Base-by-base conservation (phyloP, 2,113 vertebrate genomes). In the zebrafish (Danio rerio) region DNA sequence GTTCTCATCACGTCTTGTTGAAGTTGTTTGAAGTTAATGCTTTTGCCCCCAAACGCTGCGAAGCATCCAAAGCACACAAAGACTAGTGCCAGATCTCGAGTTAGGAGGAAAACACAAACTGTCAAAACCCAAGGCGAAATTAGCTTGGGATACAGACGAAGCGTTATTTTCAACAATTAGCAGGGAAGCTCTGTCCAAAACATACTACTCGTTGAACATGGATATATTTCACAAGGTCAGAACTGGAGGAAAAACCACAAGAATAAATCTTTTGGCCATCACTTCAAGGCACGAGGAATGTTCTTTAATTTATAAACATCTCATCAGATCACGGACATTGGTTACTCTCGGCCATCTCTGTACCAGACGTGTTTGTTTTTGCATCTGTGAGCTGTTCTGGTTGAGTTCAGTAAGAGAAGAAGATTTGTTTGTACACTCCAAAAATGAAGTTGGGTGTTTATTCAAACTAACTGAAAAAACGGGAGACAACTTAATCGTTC, bases 361-460 rank as follows among this genome's bases (percentile, higher is more conserved):
- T 72, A 85, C 74, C 83, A 79, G 9, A 80, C 20, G 13, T 65
- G 62, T 82, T 74, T 84, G 83, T 80, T 87, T 84, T 81, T 20
- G 47, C 52, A 69, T 84, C 68, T 70, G 56, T n/a, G 5, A 52
- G 18, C n/a, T 63, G 47, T 20, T 40, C 52, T 8, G 79, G 55
- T 77, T 47, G 65, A 4, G 63, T 42, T 42, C 50, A 53, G 15
- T 7, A 43, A 76, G 58, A 8, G 12, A 43, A 18, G 21, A 8
- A 65, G 42, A 63, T 43, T 9, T 78, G 47, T 1, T 0, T 5
- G 47, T 10, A 31, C 31, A 31, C 31, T 31, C 31, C 31, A 31
- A 31, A 31, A 31, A 31, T 31, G 31, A 31, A 3, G 31, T 31
- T 31, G 1, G 31, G 1, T 31, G 31, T 31, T 31, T 31, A 3